Base-by-base conservation (phyloP, 2,888 invertebrate genomes). In the Acanthoscelides obtectus region DNA sequence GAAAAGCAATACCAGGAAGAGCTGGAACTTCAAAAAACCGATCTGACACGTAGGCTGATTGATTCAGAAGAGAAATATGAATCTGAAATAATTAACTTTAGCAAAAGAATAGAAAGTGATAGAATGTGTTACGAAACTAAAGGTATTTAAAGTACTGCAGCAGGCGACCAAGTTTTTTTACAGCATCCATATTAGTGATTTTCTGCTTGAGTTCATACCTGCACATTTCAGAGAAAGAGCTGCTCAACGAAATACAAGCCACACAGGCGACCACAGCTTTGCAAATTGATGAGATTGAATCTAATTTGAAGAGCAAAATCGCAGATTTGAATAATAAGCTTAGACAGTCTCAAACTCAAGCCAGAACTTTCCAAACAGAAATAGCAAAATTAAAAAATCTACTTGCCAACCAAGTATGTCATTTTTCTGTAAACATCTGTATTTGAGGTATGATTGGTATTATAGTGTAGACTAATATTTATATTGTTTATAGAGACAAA, bases 201-300 rank as follows among this genome's bases (percentile, higher is more conserved):
- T n/a, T n/a, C n/a, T n/a, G n/a, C n/a, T n/a, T n/a, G n/a, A n/a
- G n/a, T n/a, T n/a, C n/a, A n/a, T n/a, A n/a, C n/a, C n/a, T n/a
- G n/a, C n/a, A n/a, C n/a, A 17, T 75, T 75, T 68, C 64, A 78
- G 77, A 75, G 67, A 74, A 70, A 22, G 71, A 75, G 68, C 69
- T 77, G 21, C 71, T 73, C n/a, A 75, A 77, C 22, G 76, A 77
- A 66, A 67, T 77, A 64, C 77, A 78, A 70, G 22, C 76, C 21
- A 66, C 68, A 27, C 75, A 74, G 69, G 77, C 77, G 19, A 70
- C 76, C 12, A 72, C 71, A 5, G 77, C 74, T 45, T 70, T 77
- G 63, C 74, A 77, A 66, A 73, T 72, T 64, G 77, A 78, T 69
- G 77, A 78, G 72, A 71, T 76, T 6, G 79, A 79, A 72, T 75